A percentile compares a stretch with the other conserved stretches of the same genome.
Evolutionary conservation across 2,888 invertebrate species (phyloP).

Genomic region (Drosophila sordidapex): DNA sequence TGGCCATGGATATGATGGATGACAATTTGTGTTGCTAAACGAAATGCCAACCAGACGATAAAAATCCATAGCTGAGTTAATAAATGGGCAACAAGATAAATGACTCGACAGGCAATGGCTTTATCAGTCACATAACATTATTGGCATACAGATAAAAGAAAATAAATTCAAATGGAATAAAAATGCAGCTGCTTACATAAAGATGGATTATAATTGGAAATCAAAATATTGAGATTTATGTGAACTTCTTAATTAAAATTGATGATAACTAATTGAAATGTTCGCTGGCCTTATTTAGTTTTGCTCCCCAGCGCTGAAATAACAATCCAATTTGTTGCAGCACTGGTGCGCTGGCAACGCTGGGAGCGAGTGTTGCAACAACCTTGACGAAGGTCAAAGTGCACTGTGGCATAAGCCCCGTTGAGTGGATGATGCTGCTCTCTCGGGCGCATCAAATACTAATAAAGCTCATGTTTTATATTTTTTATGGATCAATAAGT

Average conservation of each 20-base stretch:
- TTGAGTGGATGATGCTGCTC: slow-evolving; percentile 52
- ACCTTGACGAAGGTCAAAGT: slow-evolving; percentile 72
- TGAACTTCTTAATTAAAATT: slow-evolving; percentile 47
- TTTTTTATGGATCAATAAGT: slow-evolving; percentile 79
- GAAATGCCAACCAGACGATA: slow-evolving; percentile 58
- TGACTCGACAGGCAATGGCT: slow-evolving; percentile 23
- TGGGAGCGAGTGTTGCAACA: slow-evolving; percentile 45
- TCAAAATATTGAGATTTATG: slow-evolving; percentile 51
- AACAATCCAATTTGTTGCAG: slow-evolving; percentile 9
- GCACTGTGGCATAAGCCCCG: slow-evolving; percentile 32
- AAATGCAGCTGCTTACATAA: slow-evolving; percentile 18
- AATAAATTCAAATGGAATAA: not conserved
- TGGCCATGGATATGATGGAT: slow-evolving; percentile 65
- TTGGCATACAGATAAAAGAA: not conserved
- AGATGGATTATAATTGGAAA: slow-evolving; percentile 43
- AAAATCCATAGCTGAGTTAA: slow-evolving; percentile 59
- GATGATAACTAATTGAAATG: slow-evolving; percentile 40
- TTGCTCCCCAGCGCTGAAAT: not conserved
- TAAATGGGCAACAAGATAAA: slow-evolving; percentile 38
- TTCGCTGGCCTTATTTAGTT: not conserved
- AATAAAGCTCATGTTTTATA: slow-evolving; percentile 73
- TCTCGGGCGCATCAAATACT: slow-evolving; percentile 62
- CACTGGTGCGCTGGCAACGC: not conserved
- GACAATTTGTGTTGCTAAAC: slow-evolving; percentile 45
- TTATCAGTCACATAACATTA: slow-evolving; percentile 40